These are phyloP conservation scores for Lydus trimaculatus DNA, from an alignment of 2,888 invertebrate species.

Conservation along the genomic window DNA sequence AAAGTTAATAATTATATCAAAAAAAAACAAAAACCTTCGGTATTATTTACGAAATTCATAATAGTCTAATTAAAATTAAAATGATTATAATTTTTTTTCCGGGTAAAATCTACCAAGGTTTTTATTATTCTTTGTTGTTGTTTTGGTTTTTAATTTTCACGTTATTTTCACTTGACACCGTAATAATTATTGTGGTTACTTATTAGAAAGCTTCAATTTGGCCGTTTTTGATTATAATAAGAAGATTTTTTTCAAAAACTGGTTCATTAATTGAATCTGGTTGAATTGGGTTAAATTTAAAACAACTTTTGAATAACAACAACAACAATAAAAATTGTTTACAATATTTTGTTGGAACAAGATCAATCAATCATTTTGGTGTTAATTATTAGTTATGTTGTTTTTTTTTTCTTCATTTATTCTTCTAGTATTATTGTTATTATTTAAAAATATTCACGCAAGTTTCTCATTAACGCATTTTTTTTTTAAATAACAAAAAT, in stretches of 20 bases:
- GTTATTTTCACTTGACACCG: constrained; percentile 1
- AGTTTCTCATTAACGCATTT: background rate
- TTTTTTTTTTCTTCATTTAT: too few relatives aligned
- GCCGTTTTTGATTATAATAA: constrained; percentile 6
- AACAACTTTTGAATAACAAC: background rate
- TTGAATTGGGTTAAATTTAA: constrained; percentile 3
- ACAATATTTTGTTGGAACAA: background rate
- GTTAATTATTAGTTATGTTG: background rate
- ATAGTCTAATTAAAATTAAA: background rate
- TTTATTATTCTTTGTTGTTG: background rate
- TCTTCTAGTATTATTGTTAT: background rate
- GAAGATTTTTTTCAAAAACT: background rate
- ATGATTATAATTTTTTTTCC: background rate
- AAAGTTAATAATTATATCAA: background rate
- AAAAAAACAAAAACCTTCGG: background rate
- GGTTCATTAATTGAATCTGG: constrained; percentile 8
- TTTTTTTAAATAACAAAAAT: background rate
- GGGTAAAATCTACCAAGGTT: background rate
- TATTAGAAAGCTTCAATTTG: constrained; percentile 9
- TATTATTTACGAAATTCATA: constrained; percentile 1
- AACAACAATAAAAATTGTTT: background rate
- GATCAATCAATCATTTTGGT: background rate
- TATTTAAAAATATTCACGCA: background rate
- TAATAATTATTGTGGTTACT: background rate
- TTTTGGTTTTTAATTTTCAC: background rate